Evolutionary conservation across 2,113 vertebrate genomes (phyloP).

Genomic region (Picathartes gymnocephalus): DNA sequence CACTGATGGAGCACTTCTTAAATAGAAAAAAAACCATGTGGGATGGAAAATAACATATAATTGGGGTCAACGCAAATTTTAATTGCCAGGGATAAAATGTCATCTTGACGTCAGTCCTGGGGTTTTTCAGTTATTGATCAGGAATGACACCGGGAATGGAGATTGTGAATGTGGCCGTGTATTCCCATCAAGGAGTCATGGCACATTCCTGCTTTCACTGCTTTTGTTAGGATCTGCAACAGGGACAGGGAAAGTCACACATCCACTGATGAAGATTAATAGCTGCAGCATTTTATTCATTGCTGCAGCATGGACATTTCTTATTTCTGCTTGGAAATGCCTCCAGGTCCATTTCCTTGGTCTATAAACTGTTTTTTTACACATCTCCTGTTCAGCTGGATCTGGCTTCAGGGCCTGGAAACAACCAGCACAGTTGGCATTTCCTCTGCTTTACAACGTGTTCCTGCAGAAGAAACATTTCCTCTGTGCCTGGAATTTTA

Average conservation of each 20-base stretch:
- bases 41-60: background rate
- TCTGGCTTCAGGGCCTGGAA: background rate
- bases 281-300: background rate
- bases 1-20: background rate
- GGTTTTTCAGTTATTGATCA: background rate
- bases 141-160: background rate
- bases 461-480: background rate
- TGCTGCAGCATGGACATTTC: background rate
- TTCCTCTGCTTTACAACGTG: background rate
- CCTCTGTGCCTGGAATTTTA: background rate
- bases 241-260: background rate
- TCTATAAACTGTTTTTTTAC: background rate
- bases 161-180: background rate
- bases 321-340: background rate
- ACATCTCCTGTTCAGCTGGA: background rate
- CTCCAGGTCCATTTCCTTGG: background rate
- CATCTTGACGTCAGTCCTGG: background rate
- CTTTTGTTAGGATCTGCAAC: background rate
- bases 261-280: background rate
- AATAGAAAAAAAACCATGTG: background rate
- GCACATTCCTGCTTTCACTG: background rate
- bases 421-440: background rate
- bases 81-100: background rate
- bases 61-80: background rate
- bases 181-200: background rate